phyloP scores from a whole-genome alignment of 2,797 vertebrate genomes.

The Thamnophis elegans region DNA sequence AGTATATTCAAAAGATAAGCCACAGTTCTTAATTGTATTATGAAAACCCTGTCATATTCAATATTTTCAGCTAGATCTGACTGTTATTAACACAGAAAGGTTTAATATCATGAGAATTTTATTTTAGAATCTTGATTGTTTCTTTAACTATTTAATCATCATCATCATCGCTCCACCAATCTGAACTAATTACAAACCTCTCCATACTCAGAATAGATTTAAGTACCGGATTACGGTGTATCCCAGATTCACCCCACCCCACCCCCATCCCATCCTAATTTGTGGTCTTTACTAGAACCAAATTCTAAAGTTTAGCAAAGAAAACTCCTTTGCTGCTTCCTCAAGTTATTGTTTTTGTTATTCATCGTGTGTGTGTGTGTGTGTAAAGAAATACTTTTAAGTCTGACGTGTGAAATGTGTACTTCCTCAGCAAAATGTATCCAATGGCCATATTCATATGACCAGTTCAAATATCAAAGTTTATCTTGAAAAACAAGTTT shows the following conservation, averaged over 20 bases:
- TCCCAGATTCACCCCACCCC: background rate
- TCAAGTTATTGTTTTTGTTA: background rate
- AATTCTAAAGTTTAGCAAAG: background rate
- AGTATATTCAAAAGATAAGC: background rate
- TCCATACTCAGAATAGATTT: background rate
- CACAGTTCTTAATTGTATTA: background rate
- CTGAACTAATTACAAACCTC: background rate
- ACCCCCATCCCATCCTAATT: background rate
- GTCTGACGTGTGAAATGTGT: background rate
- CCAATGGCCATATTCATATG: background rate
- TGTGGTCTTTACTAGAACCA: background rate
- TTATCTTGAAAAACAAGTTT: background rate
- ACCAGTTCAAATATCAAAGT: background rate
- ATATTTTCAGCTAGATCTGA: background rate
- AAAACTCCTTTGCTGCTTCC: background rate
- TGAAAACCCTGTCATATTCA: background rate
- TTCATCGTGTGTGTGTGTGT: background rate
- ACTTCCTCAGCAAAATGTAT: background rate
- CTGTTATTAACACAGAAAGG: too few species aligned
- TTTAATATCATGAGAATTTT: background rate
- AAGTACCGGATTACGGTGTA: background rate
- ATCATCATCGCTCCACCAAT: background rate
- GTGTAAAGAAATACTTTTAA: background rate
- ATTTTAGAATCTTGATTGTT: background rate
- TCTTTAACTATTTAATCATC: background rate